phyloP scores from a whole-genome alignment of 2,113 vertebrate species.

The Entosphenus tridentatus region DNA sequence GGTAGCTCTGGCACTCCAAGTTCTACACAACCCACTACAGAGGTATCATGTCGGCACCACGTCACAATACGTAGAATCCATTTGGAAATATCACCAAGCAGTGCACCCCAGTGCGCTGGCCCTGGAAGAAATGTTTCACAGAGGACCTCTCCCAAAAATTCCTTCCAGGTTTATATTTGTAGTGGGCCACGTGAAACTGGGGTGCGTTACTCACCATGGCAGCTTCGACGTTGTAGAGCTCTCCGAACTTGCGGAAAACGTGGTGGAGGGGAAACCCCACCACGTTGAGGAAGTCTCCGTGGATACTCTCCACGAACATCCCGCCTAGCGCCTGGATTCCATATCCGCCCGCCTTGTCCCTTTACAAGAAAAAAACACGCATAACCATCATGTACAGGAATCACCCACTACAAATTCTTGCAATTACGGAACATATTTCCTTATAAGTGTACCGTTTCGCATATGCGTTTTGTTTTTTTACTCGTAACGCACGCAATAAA shows the following conservation, averaged over 20 bases:
- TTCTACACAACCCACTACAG: too few relatives aligned
- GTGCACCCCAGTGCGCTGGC: too few relatives aligned
- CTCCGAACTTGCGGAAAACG: constrained; percentile 53
- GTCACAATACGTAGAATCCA: too few relatives aligned
- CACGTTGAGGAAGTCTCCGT: constrained; percentile 71
- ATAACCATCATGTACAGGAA: neutral
- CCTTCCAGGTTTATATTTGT: too few relatives aligned
- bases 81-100: too few relatives aligned
- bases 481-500: neutral
- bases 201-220: too few relatives aligned
- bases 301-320: constrained; percentile 64
- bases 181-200: too few relatives aligned
- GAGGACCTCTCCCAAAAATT: too few relatives aligned
- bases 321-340: constrained; percentile 79
- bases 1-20: too few relatives aligned
- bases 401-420: neutral
- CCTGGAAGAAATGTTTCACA: too few relatives aligned
- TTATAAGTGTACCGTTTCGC: neutral
- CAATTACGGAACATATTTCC: neutral
- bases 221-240: constrained; percentile 22
- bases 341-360: constrained; percentile 96
- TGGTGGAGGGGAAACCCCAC: constrained; percentile 80
- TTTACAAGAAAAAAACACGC: constrained; percentile 12
- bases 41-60: too few relatives aligned
- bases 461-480: neutral